Conservation (phyloP, 2,888 invertebrate species). For the Aspidiotus rigidus region DNA sequence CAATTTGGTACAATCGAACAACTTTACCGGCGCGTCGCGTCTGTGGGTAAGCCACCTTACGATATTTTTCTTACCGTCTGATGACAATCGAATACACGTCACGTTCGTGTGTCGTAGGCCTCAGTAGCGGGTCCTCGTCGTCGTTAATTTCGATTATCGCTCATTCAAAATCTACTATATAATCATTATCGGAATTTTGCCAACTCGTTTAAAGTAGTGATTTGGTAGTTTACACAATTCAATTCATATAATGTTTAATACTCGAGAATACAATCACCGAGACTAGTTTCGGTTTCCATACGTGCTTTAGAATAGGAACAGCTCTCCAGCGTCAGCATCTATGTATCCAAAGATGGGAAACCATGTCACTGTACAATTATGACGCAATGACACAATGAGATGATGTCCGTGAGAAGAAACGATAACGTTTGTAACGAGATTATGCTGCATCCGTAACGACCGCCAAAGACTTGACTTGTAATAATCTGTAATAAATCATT, state of each 20-base stretch:
- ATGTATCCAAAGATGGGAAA: slow-evolving; percentile 3
- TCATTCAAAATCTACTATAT: background rate
- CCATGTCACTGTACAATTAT: slow-evolving; percentile 7
- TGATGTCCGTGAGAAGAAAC: slow-evolving; percentile 9
- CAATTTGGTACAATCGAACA: too few species aligned
- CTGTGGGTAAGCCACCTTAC: too few species aligned
- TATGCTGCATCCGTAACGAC: background rate
- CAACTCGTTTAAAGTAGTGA: background rate
- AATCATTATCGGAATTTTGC: background rate
- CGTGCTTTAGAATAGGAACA: background rate
- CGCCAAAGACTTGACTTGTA: background rate
- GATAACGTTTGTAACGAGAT: slow-evolving; percentile 4
- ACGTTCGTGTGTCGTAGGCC: too few species aligned
- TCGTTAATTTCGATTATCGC: background rate
- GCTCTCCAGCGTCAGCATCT: background rate
- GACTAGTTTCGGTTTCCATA: too few species aligned
- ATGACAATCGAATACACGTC: too few species aligned
- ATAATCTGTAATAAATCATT: slow-evolving; percentile 1
- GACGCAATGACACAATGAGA: slow-evolving; percentile 6
- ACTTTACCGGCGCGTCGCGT: too few species aligned
- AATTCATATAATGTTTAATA: too few species aligned
- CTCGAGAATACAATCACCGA: too few species aligned
- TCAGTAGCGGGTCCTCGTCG: background rate
- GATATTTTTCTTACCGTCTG: too few species aligned
- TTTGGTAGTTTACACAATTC: background rate